phyloP scores from a whole-genome alignment of 2,888 invertebrate genomes.

The Odontocerum albicorne region DNA sequence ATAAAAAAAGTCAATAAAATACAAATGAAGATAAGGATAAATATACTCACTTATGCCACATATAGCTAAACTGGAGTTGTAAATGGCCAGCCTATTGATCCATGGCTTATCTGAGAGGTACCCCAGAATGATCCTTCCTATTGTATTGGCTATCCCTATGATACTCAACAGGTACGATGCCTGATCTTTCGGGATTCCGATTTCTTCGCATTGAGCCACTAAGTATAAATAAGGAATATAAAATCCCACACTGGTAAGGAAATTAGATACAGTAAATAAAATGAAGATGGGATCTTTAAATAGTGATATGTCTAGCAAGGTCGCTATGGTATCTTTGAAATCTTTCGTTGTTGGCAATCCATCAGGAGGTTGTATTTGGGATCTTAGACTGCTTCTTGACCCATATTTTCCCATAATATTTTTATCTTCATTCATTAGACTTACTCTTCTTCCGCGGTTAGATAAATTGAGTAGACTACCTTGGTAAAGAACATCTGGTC shows the following conservation, averaged over 20 bases:
- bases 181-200: conserved; percentile 58
- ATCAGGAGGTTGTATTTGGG: conserved; percentile 66
- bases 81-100: conserved; percentile 88
- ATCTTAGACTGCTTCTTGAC: conserved; percentile 52
- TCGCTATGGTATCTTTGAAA: conserved; percentile 68
- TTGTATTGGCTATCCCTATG: conserved; percentile 84
- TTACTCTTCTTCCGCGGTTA: conserved; percentile 54
- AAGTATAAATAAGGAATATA: conserved; percentile 91
- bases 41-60: conserved; percentile 80
- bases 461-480: conserved; percentile 67
- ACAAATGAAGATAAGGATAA: neutral
- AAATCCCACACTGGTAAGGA: conserved; percentile 93
- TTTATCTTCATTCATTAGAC: conserved; percentile 50
- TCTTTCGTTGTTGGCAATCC: conserved; percentile 46
- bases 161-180: conserved; percentile 75
- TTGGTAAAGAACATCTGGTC: conserved; percentile 88
- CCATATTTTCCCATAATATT: conserved; percentile 45
- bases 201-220: conserved; percentile 68
- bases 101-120: conserved; percentile 86
- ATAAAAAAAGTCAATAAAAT: too few species aligned
- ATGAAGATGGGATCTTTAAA: conserved; percentile 85
- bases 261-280: conserved; percentile 90
- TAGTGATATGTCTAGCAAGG: conserved; percentile 86
- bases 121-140: conserved; percentile 87
- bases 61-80: conserved; percentile 83